Evolutionary conservation across 92 coral and sea anemone species (phyloP).

Genomic region (Parazoanthus swiftii): DNA sequence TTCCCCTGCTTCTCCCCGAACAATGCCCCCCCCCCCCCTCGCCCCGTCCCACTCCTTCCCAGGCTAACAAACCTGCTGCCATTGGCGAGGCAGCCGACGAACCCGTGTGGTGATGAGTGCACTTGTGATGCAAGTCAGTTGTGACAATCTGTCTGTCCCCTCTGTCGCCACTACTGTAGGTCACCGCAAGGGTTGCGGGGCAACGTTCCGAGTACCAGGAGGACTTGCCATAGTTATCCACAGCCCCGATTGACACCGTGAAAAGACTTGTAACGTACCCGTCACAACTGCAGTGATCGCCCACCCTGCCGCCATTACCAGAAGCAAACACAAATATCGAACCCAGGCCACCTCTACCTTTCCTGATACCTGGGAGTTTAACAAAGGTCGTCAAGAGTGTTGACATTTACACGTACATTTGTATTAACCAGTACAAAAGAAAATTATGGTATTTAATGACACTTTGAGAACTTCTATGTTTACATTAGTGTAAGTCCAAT

Average conservation of each 20-base stretch:
- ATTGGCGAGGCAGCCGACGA: conserved; percentile 99
- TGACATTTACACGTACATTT: neutral
- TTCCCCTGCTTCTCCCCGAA: neutral
- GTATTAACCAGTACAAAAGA: neutral
- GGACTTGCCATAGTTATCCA: conserved; percentile 89
- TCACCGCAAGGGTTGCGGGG: conserved; percentile 93
- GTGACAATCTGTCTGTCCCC: conserved; percentile 83
- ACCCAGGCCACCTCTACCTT: conserved; percentile 90
- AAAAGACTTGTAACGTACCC: conserved; percentile 95
- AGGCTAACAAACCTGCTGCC: conserved; percentile 83
- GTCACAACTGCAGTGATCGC: conserved; percentile 97
- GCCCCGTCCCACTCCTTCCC: too few species aligned
- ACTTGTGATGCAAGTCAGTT: conserved; percentile 73
- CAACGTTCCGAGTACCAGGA: conserved; percentile 99
- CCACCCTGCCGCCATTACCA: conserved; percentile 90
- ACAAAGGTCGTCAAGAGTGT: neutral
- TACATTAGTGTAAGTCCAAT: too few species aligned
- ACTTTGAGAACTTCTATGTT: too few species aligned
- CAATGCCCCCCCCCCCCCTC: neutral
- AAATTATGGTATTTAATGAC: too few species aligned
- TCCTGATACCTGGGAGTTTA: conserved; percentile 65
- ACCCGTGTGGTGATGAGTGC: conserved; percentile 92
- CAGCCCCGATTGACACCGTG: conserved; percentile 94
- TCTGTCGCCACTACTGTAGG: conserved; percentile 87
- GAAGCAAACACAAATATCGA: conserved; percentile 99